Evolutionary conservation across 2,797 vertebrate species (phyloP), one percentile per base, ranked within the genome.

Genomic region (Cossypha niveicapilla): DNA sequence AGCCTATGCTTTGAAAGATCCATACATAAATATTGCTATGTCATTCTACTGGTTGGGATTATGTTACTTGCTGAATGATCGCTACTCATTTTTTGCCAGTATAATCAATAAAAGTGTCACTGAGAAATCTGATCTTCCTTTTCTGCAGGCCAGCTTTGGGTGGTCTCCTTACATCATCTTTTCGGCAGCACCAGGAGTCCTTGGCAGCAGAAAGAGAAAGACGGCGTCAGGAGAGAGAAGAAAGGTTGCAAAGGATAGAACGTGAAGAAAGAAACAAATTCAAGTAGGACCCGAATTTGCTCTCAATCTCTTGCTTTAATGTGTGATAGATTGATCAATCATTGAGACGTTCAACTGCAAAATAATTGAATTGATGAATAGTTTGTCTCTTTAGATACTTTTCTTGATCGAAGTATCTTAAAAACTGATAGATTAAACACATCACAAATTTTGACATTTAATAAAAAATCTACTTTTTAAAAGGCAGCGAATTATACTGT

Each of bases 101-200:
- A 30, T 90, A 95, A 90, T 95, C 80, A 93, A 86, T 96, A 88
- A 93, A 90, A 93, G 23, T 93, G 79, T 90, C 92, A 92, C 76
- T 48, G 68, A 85, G 88, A 92, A 94, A 94, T 73, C 54, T 77
- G 67, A 92, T 96, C 90, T 91, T 73, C 5, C 56, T 95, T 53
- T 83, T 92, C 75, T 94, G 45, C 88, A 99, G 99, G 96, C 96
- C 98, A 27, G 93, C 97, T 79, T 96, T 98, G 82, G 98, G 98
- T 87, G 98, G 98, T 86, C 98, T 99, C 91, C 98, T 99, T 67
- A 98, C 98, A 15, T 99, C 99, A 45, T 99, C 99, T 11, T 99
- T 99, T 97, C 97, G 98, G 90, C 99, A 99, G 96, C 99, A 99
- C 96, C 99, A 99, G 92, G 99, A 99, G 94, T 99, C 99, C 34